These are phyloP conservation scores for Bombus waltoni DNA, from an alignment of 1,140 invertebrate species.

Conservation along the genomic window DNA sequence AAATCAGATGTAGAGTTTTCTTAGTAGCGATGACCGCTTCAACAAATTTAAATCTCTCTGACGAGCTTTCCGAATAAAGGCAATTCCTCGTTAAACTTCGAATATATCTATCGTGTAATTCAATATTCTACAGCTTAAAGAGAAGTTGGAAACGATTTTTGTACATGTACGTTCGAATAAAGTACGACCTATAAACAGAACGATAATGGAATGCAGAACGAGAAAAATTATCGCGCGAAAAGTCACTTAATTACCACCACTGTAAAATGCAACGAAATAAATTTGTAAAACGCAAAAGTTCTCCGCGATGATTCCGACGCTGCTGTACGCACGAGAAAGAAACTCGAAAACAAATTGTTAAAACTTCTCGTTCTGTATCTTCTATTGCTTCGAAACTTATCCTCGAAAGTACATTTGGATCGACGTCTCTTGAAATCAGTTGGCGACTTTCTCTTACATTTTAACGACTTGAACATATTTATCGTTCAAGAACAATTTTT, in stretches of 20 bases:
- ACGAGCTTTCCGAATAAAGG: not conserved
- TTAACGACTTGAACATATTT: not conserved
- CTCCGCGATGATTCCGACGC: not conserved
- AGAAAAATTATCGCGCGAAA: not conserved
- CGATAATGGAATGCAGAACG: too few species aligned
- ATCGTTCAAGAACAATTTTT: not conserved
- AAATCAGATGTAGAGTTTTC: too few species aligned
- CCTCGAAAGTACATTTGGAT: not conserved
- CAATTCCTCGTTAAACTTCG: not conserved
- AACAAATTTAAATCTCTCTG: not conserved
- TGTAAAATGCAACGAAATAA: too few species aligned
- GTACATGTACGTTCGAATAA: not conserved
- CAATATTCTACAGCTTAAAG: not conserved
- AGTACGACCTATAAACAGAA: not conserved
- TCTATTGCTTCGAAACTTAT: not conserved
- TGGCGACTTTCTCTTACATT: not conserved
- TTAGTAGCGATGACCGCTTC: too few species aligned
- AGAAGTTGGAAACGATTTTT: not conserved
- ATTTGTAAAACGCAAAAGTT: not conserved
- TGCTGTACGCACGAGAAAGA: not conserved
- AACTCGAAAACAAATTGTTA: constrained; percentile 10
- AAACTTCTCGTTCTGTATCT: constrained; percentile 14
- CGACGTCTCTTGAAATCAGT: constrained; percentile 1
- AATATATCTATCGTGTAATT: not conserved
- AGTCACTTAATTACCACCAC: not conserved